A percentile compares a stretch with the other conserved stretches of the same genome.
Evolutionary conservation across 2,113 vertebrate species (phyloP).

Genomic region (Chlorodrepanis virens): DNA sequence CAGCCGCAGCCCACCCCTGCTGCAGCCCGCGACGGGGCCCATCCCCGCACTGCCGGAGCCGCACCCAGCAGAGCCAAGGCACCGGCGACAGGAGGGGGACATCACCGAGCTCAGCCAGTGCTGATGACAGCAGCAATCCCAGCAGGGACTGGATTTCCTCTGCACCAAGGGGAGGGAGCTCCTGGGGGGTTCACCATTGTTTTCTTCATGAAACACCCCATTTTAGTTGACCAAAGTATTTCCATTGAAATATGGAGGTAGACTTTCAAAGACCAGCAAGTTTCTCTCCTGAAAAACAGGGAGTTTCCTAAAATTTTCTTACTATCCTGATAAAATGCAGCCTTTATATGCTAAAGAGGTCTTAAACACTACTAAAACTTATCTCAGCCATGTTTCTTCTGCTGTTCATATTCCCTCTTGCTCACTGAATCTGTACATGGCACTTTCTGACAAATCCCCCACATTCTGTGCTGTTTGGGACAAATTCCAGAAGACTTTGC

Average conservation of each 20-base stretch:
- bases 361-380: not conserved
- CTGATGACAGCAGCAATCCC: not conserved
- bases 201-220: rapidly evolving
- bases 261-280: not conserved
- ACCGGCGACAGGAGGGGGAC: not conserved
- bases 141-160: not conserved
- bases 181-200: not conserved
- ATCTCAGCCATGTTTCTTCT: not conserved
- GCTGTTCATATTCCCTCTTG: not conserved
- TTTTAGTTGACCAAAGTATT: not conserved
- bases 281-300: not conserved
- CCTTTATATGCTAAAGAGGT: not conserved
- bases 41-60: not conserved
- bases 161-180: not conserved
- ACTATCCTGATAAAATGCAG: not conserved
- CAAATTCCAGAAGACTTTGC: not conserved
- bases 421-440: not conserved
- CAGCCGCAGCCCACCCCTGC: not conserved
- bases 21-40: not conserved
- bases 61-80: not conserved
- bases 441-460: not conserved
- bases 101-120: not conserved
- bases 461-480: not conserved
- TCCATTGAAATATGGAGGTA: not conserved
- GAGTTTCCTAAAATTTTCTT: not conserved